A percentile compares a stretch with the other conserved stretches of the same genome.
These are phyloP conservation scores for Brachionus sp. DNA, from an alignment of 1,140 invertebrate species.

Conservation along the genomic window DNA sequence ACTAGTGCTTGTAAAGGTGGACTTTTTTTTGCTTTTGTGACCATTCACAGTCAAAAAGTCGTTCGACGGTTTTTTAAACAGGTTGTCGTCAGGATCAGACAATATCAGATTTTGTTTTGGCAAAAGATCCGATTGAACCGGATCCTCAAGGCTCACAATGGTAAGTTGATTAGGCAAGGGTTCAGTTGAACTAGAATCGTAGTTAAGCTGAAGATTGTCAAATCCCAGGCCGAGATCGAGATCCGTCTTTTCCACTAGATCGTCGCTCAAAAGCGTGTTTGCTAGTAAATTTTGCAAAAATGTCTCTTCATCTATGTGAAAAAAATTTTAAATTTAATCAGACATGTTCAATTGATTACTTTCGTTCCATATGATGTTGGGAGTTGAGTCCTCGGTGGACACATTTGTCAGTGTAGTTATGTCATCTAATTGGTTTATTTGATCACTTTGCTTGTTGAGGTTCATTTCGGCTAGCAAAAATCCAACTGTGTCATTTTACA, in stretches of 20 bases:
- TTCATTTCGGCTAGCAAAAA: neutral
- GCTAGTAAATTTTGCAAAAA: slow-evolving; percentile 43
- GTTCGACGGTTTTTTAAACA: slow-evolving; percentile 24
- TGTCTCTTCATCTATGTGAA: slow-evolving; percentile 8
- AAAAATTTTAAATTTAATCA: neutral
- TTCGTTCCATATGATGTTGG: neutral
- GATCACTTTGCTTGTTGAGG: neutral
- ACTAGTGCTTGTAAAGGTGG: neutral
- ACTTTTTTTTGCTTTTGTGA: neutral
- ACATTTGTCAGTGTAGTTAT: neutral
- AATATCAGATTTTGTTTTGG: neutral
- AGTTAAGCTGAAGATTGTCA: slow-evolving; percentile 41
- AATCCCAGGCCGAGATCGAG: neutral
- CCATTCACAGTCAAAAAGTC: neutral
- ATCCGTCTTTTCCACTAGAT: neutral
- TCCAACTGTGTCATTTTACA: neutral
- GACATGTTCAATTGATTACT: neutral
- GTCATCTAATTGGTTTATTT: neutral
- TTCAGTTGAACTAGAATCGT: slow-evolving; percentile 8
- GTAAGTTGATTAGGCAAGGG: neutral
- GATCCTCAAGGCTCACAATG: slow-evolving; percentile 1
- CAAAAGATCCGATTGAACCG: neutral
- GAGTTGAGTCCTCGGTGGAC: neutral
- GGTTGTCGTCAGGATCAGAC: neutral
- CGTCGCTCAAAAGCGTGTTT: neutral